Percentiles rank a stretch among this genome's conserved stretches.
These are phyloP conservation scores for Trichomycterus rosablanca DNA, from an alignment of 2,113 vertebrate species.

Conservation along the genomic window DNA sequence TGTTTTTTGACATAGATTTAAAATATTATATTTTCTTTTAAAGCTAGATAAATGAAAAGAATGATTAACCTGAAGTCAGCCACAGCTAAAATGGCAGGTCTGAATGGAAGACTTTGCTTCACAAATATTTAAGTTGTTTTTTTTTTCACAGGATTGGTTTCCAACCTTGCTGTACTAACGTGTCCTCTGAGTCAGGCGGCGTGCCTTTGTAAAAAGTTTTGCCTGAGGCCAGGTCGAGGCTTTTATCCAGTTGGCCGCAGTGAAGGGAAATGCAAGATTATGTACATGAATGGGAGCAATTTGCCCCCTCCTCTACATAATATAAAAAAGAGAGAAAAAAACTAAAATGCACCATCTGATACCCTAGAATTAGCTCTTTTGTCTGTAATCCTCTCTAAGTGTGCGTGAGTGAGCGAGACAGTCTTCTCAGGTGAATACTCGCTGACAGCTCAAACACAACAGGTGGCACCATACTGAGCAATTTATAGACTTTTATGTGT, in stretches of 20 bases:
- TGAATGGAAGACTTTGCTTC: too few relatives aligned
- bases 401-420: slow-evolving; percentile 33
- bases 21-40: too few relatives aligned
- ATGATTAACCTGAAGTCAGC: too few relatives aligned
- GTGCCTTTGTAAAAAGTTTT: slow-evolving; percentile 6
- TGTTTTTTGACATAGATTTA: too few relatives aligned
- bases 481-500: slow-evolving; percentile 7
- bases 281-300: slow-evolving; percentile 41
- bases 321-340: slow-evolving; percentile 14
- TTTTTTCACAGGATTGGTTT: background rate
- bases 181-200: background rate
- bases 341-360: slow-evolving; percentile 45
- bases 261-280: slow-evolving; percentile 38
- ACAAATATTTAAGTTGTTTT: too few relatives aligned
- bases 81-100: too few relatives aligned
- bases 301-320: slow-evolving; percentile 27
- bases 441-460: slow-evolving; percentile 34
- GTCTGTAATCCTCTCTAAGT: slow-evolving; percentile 48
- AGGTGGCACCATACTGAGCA: slow-evolving; percentile 24
- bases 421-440: slow-evolving; percentile 44
- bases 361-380: slow-evolving; percentile 48
- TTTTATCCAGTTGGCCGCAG: slow-evolving; percentile 25
- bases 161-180: background rate
- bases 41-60: too few relatives aligned
- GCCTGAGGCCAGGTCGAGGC: slow-evolving; percentile 23